Conservation (phyloP, 2,888 invertebrate species). For the Tineola bisselliella region DNA sequence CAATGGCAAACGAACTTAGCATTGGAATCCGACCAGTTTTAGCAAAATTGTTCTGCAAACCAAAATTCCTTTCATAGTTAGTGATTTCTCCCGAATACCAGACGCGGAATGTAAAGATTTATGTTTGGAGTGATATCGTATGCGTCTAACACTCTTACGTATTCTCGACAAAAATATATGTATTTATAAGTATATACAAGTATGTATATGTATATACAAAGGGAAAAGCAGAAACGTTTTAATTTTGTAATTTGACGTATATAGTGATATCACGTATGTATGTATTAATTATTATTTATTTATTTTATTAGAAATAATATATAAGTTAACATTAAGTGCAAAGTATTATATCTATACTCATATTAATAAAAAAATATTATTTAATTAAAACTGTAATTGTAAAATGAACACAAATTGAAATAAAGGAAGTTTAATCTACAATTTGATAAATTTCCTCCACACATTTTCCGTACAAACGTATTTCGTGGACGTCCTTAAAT, state of each 20-base stretch:
- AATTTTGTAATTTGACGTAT: too few species aligned
- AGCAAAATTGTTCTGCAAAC: constrained; percentile 9
- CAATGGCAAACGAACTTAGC: neutral
- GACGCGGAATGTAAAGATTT: neutral
- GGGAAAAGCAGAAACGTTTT: too few species aligned
- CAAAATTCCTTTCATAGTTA: constrained; percentile 10
- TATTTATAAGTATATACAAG: too few species aligned
- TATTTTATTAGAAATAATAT: too few species aligned
- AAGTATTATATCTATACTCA: too few species aligned
- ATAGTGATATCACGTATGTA: too few species aligned
- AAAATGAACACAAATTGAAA: too few species aligned
- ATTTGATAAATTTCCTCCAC: neutral
- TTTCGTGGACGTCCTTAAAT: neutral
- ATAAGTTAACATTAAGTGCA: too few species aligned
- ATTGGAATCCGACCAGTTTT: constrained; percentile 6
- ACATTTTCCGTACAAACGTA: neutral
- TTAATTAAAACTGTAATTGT: too few species aligned
- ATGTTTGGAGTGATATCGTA: neutral
- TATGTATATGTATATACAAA: too few species aligned
- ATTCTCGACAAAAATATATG: neutral
- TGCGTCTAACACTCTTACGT: neutral
- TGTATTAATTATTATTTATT: too few species aligned
- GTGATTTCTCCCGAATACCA: neutral
- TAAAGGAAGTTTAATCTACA: neutral
- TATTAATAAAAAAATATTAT: too few species aligned